Evolutionary conservation across 2,888 invertebrate species (phyloP), one percentile per base, ranked within the genome.

Genomic region (Girardia tigrina): DNA sequence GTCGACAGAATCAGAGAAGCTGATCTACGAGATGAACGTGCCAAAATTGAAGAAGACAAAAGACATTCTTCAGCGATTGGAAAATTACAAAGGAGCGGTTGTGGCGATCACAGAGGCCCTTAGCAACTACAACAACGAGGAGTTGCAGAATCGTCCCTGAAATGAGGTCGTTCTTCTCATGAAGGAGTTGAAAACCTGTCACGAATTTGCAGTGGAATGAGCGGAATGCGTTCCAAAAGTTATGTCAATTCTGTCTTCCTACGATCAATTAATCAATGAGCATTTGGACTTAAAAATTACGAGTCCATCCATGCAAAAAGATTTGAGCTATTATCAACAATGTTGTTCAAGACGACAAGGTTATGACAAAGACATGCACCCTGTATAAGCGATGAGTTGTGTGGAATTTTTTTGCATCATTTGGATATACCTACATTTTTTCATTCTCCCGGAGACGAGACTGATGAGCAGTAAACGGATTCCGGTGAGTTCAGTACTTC

Each of bases 211-310:
- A 20, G 26, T 70, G 4, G 74, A 74, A 74, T 56, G 42, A 73
- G 88, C 86, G 90, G 87, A 83, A 86, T 89, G 92, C 74, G 90
- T 94, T 75, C 92, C 92, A 29, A 88, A 90, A 79, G 87, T 94
- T 78, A 86, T 94, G 79, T 89, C 89, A 76, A 90, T 91, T 80
- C 86, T 94, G 79, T 92, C 92, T 81, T 91, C 92, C 42, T 91
- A 91, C 29, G 89, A 90, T 78, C 88, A 91, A 86, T 90, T 91
- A 79, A 91, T 93, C n/a, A 90, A 90, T 70, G 90, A 92, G 82
- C 93, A 94, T 84, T 86, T 94, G 80, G 92, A 93, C 85, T 90
- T 90, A 77, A 92, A 93, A 83, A n/a, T n/a, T n/a, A n/a, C n/a
- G n/a, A n/a, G n/a, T n/a, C n/a, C n/a, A n/a, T n/a, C n/a, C n/a